Evolutionary conservation across 2,888 invertebrate genomes (phyloP).

Genomic region (Mimas tiliae): DNA sequence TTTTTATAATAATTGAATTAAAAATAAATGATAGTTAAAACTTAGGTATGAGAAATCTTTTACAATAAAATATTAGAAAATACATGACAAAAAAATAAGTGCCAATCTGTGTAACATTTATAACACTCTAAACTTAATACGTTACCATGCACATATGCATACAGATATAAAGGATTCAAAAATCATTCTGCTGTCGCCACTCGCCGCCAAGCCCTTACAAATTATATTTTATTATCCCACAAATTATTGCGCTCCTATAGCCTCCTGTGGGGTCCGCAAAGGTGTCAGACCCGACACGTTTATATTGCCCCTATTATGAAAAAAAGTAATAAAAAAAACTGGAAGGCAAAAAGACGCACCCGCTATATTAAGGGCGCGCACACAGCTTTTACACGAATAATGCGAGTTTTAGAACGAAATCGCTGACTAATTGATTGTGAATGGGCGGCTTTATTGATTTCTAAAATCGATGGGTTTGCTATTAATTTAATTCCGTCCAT

Average conservation of each 20-base stretch:
- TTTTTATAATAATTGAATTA: background rate
- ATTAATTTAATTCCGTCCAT: constrained; percentile 44
- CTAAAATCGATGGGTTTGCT: constrained; percentile 58
- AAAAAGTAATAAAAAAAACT: constrained; percentile 58
- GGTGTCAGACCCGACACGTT: constrained; percentile 81
- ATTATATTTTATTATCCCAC: constrained; percentile 79
- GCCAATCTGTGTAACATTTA: background rate
- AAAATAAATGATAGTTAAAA: too few species aligned
- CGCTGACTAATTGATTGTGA: constrained; percentile 81
- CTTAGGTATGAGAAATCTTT: too few species aligned
- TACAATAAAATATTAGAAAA: too few species aligned
- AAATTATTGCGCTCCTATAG: constrained; percentile 67
- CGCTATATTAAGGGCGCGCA: constrained; percentile 50
- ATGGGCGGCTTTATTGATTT: constrained; percentile 64
- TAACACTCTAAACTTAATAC: constrained; percentile 2
- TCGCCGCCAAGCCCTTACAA: constrained; percentile 47
- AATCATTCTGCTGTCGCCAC: constrained; percentile 48
- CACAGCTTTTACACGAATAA: constrained; percentile 68
- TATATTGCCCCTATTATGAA: constrained; percentile 78
- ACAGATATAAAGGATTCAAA: constrained; percentile 42
- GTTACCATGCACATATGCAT: constrained; percentile 10
- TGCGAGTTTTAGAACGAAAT: constrained; percentile 64
- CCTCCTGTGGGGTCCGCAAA: constrained; percentile 80
- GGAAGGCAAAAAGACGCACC: constrained; percentile 70
- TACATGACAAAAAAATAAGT: too few species aligned